Evolutionary conservation across 2,797 vertebrate species (phyloP), one percentile per base, ranked within the genome.

Genomic region (Hydrophis major): DNA sequence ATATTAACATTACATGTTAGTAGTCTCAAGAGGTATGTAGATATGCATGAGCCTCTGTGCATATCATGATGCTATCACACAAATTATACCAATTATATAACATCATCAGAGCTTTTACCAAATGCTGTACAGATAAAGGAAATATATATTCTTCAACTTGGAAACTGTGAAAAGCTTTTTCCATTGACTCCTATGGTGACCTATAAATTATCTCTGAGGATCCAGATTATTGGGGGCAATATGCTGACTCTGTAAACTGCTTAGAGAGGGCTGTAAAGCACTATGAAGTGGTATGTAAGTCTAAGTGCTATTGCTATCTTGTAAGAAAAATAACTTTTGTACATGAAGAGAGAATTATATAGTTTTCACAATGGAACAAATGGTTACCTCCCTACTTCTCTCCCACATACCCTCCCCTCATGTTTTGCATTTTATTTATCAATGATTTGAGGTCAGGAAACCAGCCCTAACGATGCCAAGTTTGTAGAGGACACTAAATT

Each of bases 401-500:
- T 83, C 78, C 22, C 18, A 83, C 37, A 78, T 78, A 12, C 8
- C 37, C 20, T 83, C 2, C 10, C 20, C 20, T 12, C 37, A 4
- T 47, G 37, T 83, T 47, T 47, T 83, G 78, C 20, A 83, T 83
- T 83, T 61, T 86, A 91, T 87, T 87, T 18, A 91, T 25, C n/a
- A 91, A 55, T 50, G 27, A 14, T 53, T 6, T 61, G 6, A 37
- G 22, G 20, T 63, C 47, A 55, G 27, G 11, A 61, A 25, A 12
- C 25, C 32, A 78, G 66, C 66, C 22, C 50, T 53, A 28, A 87
- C 2, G 12, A 56, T 66, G n/a, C 12, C 47, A 66, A 56, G n/a
- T 32, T 87, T 66, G 83, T 60, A 66, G 12, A 91, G n/a, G 47
- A 91, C 50, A 87, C 20, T 55, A 87, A 63, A 91, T 91, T 91